phyloP scores from a whole-genome alignment of 2,113 vertebrate genomes.

The Aegotheles bennettii region DNA sequence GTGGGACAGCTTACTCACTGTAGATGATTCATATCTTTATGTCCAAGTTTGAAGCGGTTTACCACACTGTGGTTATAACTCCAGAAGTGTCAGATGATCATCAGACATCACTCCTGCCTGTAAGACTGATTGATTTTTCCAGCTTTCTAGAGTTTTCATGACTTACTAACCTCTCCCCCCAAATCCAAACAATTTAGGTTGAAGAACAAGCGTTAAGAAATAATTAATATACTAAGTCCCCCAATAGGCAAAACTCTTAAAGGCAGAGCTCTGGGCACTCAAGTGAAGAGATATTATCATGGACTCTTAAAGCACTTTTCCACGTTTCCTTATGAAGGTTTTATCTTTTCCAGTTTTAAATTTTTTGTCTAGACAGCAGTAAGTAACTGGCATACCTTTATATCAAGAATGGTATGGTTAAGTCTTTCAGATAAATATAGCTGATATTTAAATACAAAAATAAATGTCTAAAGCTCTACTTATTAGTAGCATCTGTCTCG shows the following conservation, averaged over 20 bases:
- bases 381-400: slow-evolving; percentile 64
- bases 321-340: slow-evolving; percentile 1
- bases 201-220: slow-evolving; percentile 19
- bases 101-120: not conserved
- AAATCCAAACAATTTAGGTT: slow-evolving; percentile 14
- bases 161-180: not conserved
- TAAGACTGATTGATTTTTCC: not conserved
- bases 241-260: not conserved
- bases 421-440: slow-evolving; percentile 73
- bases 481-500: slow-evolving; percentile 72
- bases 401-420: slow-evolving; percentile 58
- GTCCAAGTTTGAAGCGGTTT: slow-evolving; percentile 36
- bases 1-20: slow-evolving; percentile 13
- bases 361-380: slow-evolving; percentile 69
- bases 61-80: not conserved
- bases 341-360: slow-evolving; percentile 57
- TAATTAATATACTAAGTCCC: not conserved
- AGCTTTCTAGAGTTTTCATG: slow-evolving; percentile 10
- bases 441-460: slow-evolving; percentile 70
- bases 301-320: slow-evolving; percentile 31
- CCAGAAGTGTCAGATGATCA: slow-evolving; percentile 25
- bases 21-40: slow-evolving; percentile 45
- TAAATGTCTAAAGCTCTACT: slow-evolving; percentile 69
- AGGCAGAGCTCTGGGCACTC: not conserved
- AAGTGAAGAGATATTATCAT: not conserved